Evolutionary conservation across 2,113 vertebrate genomes (phyloP), one percentile per base, ranked within the genome.

Genomic region (Stercorarius parasiticus): DNA sequence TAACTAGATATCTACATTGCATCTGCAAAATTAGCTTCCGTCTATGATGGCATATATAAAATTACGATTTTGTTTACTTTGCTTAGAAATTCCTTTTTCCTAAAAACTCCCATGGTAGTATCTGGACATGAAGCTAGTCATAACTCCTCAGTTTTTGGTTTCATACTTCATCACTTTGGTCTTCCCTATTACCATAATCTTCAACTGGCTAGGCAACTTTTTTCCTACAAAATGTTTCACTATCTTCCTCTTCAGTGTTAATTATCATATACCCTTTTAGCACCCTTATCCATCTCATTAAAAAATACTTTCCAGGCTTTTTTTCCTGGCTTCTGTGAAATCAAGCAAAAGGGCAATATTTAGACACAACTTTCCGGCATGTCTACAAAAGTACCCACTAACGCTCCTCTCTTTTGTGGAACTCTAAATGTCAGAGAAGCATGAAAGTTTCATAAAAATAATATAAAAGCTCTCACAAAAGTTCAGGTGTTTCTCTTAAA

Each of bases 361-460:
- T 36, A 78, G 9, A 59, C 11, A 40, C 6, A 67, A 62, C 5
- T 14, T 21, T 76, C 40, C 64, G 71, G 13, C 5, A 34, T 1
- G 0, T 52, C 47, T 82, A 27, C 23, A 64, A 34, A 76, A 73
- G 18, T 32, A 73, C 40, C 13, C n/a, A 65, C 11, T 70, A 53
- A 58, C 0, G 2, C 4, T 45, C 4, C 5, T 29, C 5, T 43
- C 4, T 72, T 50, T 43, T 45, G 4, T 61, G 49, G 20, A 88
- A 88, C 18, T 10, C 22, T 52, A 40, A 32, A n/a, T 3, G 12
- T 29, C 49, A 86, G 23, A 83, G 49, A 90, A 83, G 9, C 7
- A 45, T 1, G 6, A 9, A 72, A 72, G 14, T 19, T 79, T 81
- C 30, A 61, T 3, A 61, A 64, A 74, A 70, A 43, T 22, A 47